Percentiles rank a stretch among this genome's conserved stretches.
Evolutionary conservation across 2,797 vertebrate genomes (phyloP).

Genomic region (Gymnocypris eckloni): DNA sequence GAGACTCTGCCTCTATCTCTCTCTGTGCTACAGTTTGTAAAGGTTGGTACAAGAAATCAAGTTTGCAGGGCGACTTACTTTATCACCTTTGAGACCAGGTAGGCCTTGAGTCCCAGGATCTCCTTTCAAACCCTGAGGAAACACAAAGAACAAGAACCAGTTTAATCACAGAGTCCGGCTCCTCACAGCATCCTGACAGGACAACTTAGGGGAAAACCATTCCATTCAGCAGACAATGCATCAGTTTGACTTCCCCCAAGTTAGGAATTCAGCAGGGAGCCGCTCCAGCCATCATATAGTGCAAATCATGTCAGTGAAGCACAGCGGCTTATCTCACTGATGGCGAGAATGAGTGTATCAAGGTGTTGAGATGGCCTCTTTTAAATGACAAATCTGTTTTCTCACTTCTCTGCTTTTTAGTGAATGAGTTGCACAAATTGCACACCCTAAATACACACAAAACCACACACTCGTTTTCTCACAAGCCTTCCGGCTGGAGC

Average conservation of each 20-base stretch:
- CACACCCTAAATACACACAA: conserved; percentile 1
- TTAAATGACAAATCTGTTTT: conserved; percentile 44
- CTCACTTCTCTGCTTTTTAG: conserved; percentile 25
- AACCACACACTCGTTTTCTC: conserved; percentile 8
- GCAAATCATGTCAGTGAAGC: conserved; percentile 23
- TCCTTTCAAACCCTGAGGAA: conserved; percentile 87
- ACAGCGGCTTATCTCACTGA: not conserved
- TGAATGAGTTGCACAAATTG: conserved; percentile 35
- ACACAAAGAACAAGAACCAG: conserved; percentile 61
- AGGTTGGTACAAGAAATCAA: conserved; percentile 22
- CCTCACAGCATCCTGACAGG: conserved; percentile 13
- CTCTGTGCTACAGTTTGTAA: conserved; percentile 23
- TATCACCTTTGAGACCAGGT: conserved; percentile 86
- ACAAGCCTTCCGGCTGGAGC: conserved; percentile 51
- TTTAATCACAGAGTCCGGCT: conserved; percentile 20
- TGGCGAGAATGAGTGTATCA: conserved; percentile 7
- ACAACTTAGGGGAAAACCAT: conserved; percentile 10
- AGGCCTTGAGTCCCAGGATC: conserved; percentile 82
- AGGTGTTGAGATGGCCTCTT: conserved; percentile 29
- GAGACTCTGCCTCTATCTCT: not conserved
- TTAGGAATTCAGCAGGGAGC: conserved; percentile 5
- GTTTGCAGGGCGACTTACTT: conserved; percentile 79
- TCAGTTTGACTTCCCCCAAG: conserved; percentile 28
- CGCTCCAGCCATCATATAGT: not conserved
- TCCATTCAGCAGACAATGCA: conserved; percentile 10